Evolutionary conservation across 2,888 invertebrate genomes (phyloP).

Genomic region (Trachelus stipa): DNA sequence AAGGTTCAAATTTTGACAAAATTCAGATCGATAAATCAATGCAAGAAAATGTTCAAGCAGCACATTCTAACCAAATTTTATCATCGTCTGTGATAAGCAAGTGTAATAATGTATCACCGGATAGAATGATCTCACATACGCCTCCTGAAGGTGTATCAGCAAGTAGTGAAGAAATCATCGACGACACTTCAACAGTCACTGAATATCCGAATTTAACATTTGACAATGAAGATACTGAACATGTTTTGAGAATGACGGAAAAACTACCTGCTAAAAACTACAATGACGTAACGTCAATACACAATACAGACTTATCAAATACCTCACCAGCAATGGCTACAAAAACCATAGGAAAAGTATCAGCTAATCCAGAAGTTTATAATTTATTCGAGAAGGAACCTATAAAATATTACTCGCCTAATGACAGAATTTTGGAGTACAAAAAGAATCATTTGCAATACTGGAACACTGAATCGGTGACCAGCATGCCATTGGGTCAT

Average conservation of each 20-base stretch:
- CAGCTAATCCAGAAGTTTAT: background rate
- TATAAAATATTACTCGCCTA: constrained; percentile 47
- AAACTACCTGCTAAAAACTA: background rate
- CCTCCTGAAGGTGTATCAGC: background rate
- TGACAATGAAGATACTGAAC: background rate
- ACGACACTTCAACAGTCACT: background rate
- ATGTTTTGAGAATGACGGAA: background rate
- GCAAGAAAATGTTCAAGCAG: background rate
- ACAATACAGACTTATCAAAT: background rate
- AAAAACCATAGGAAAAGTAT: background rate
- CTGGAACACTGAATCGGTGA: background rate
- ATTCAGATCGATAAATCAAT: background rate
- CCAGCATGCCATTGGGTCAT: background rate
- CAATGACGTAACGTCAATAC: background rate
- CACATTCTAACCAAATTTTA: background rate
- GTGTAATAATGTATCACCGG: background rate
- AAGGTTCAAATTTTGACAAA: too few relatives aligned
- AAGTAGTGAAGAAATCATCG: background rate
- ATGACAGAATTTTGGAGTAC: constrained; percentile 40
- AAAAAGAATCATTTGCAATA: constrained; percentile 33
- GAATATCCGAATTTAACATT: background rate
- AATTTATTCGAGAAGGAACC: constrained; percentile 27
- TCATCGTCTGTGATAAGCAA: background rate
- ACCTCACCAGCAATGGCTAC: background rate
- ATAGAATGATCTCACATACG: too few relatives aligned